Evolutionary conservation across 2,113 vertebrate species (phyloP), one percentile per base, ranked within the genome.

Genomic region (Heterotis niloticus): DNA sequence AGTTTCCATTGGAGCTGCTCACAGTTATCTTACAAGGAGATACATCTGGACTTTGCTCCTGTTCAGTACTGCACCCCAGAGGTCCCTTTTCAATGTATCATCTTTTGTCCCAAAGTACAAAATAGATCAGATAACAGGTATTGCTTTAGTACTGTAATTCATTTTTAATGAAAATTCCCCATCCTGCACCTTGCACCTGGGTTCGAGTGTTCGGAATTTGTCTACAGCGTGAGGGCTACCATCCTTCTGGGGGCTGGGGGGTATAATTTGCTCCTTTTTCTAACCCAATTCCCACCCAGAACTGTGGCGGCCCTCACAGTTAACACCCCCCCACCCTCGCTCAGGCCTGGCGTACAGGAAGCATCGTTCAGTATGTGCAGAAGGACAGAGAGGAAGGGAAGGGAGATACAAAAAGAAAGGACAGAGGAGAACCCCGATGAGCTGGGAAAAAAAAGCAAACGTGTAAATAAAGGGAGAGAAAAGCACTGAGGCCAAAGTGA

Each of bases 21-120:
- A 97, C 95, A 96, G 94, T 95, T 95, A 93, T 94, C 88, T 93
- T 93, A 94, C 92, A 95, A 92, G 93, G 94, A 93, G 91, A 60
- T 89, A 96, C 96, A 96, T 92, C 79, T 87, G 88, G 91, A 93
- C 86, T 92, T 90, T 87, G 89, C 94, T 95, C 93, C 94, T 94
- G 93, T 94, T 94, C 93, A 91, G 90, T 91, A 91, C 89, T 66
- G 62, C 75, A 23, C 69, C 84, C 86, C 84, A 77, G 88, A 54
- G 59, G 44, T 62, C 62, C 71, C 76, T 79, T 10, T 16, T 59
- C 68, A 84, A 87, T 89, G 88, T 83, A 80, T 65, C 54, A 73
- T 88, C 85, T 90, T 88, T 88, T 82, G 87, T 91, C 84, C 90
- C 86, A 59, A 84, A 90, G 92, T 92, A 94, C 90, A 93, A 93